Conservation (phyloP, 1,140 invertebrate species). For the Aricia agestis region DNA sequence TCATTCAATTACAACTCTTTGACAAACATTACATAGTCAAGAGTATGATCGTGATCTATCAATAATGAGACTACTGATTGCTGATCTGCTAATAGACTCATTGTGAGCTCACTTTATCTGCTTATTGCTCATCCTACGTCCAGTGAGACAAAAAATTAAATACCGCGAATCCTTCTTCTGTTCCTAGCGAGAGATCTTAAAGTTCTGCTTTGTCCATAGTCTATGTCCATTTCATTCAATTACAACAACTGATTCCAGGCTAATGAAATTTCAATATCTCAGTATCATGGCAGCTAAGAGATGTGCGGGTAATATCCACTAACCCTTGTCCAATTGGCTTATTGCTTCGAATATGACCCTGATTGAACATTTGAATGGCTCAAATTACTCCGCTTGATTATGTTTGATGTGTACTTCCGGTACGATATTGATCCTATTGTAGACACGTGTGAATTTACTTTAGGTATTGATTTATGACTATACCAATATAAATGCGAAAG, state of each 20-base stretch:
- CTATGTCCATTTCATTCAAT: background rate
- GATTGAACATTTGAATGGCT: slow-evolving; percentile 46
- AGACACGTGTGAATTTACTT: slow-evolving; percentile 23
- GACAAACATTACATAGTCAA: too few species aligned
- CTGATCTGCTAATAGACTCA: too few species aligned
- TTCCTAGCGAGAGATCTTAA: too few species aligned
- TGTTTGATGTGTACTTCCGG: slow-evolving; percentile 49
- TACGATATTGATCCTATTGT: background rate
- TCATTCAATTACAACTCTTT: background rate
- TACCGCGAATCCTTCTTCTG: too few species aligned
- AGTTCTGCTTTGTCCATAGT: too few species aligned
- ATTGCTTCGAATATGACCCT: slow-evolving; percentile 36
- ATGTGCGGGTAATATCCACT: slow-evolving; percentile 30
- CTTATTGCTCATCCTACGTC: too few species aligned
- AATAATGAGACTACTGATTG: too few species aligned
- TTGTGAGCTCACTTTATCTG: too few species aligned
- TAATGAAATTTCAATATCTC: background rate
- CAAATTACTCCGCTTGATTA: slow-evolving; percentile 52
- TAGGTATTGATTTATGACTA: background rate
- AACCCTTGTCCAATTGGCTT: slow-evolving; percentile 25
- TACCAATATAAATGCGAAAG: too few species aligned
- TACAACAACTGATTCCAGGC: background rate
- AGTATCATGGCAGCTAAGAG: slow-evolving; percentile 19
- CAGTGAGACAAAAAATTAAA: too few species aligned
- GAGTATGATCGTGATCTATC: too few species aligned